Evolutionary conservation across 2,797 vertebrate genomes (phyloP).

Genomic region (Acanthurus tractus): DNA sequence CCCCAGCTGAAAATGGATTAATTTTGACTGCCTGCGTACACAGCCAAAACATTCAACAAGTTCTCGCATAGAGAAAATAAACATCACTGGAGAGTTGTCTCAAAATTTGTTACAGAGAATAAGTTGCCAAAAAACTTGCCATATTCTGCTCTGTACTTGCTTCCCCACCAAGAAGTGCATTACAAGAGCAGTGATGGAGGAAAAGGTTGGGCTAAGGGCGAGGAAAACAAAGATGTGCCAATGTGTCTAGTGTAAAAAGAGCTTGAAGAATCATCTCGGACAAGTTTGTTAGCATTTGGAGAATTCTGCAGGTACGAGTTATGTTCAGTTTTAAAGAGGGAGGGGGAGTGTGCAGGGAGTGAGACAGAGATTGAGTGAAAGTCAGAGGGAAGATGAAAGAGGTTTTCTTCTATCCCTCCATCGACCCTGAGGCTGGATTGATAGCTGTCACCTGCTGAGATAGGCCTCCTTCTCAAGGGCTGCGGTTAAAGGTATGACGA

Average conservation of each 20-base stretch:
- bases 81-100: conserved; percentile 39
- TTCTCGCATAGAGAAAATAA: conserved; percentile 36
- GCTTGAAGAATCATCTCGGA: conserved; percentile 46
- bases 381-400: conserved; percentile 60
- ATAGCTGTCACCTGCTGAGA: conserved; percentile 67
- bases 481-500: conserved; percentile 49
- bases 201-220: neutral
- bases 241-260: neutral
- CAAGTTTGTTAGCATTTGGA: conserved; percentile 27
- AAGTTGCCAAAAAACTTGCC: conserved; percentile 31
- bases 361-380: conserved; percentile 42
- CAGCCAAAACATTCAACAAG: conserved; percentile 58
- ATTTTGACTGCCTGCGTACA: conserved; percentile 39
- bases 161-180: neutral
- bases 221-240: conserved; percentile 37
- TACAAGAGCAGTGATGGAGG: conserved; percentile 19
- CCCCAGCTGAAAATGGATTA: conserved; percentile 51
- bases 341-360: conserved; percentile 4
- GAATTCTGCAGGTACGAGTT: conserved; percentile 25
- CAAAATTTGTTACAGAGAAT: conserved; percentile 47
- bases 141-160: conserved; percentile 24
- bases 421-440: conserved; percentile 58
- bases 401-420: conserved; percentile 46
- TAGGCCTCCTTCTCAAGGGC: conserved; percentile 37
- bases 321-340: conserved; percentile 37